Evolutionary conservation across 2,113 vertebrate species (phyloP), one percentile per base, ranked within the genome.

Genomic region (Triplophysa siluroides): DNA sequence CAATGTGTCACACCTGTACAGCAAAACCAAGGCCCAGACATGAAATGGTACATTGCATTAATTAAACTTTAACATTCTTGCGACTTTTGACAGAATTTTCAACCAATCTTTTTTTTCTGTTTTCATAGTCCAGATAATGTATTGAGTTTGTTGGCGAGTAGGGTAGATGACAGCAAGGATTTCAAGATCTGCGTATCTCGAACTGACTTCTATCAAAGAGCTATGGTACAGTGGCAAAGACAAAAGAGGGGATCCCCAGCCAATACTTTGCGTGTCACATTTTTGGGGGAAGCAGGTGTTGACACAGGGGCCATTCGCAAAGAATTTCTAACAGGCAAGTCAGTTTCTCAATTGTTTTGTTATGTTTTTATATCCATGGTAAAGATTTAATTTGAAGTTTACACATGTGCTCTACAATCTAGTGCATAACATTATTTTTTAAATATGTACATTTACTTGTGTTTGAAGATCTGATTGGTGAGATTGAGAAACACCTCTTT

Each of bases 111-210:
- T 68, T n/a, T 29, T 33, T 29, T 75, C 45, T 47, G 11, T 81
- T 69, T 75, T 67, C 52, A 61, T 38, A 82, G 75, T 66, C 58
- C 33, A 41, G 81, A 78, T 65, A 74, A 82, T 82, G 75, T 72
- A 26, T 29, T 82, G 56, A 23, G 41, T 38, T 50, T 38, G 52
- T 41, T 76, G 75, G 43, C 43, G 23, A 14, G 72, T 23, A 67
- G 43, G 76, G 66, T 63, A 38, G 74, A 71, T 47, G 52, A 16
- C 21, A 21, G 38, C 29, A 68, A 60, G 61, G 33, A 70, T n/a
- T 81, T 81, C 54, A 81, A 72, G 19, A 78, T 83, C 50, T 50
- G 50, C 16, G 69, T 83, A 45, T 47, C 81, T 14, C 54, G 81
- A 19, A 50, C 26, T 11, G 60, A 82, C 67, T 47, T 82, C n/a